phyloP scores from a whole-genome alignment of 2,797 vertebrate species.

The Botia almorhae region DNA sequence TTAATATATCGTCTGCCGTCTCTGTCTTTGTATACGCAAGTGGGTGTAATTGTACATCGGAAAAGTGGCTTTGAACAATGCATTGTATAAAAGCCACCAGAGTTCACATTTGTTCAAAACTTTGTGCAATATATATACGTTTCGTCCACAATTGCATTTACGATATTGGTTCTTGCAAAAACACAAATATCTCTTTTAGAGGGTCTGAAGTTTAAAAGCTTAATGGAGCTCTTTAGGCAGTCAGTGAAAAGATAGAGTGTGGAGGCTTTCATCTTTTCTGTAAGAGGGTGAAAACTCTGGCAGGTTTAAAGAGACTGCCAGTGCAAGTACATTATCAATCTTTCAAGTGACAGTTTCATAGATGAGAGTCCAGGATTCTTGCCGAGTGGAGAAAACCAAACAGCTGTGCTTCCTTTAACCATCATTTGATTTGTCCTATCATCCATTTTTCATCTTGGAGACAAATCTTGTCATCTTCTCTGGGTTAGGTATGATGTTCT shows the following conservation, averaged over 20 bases:
- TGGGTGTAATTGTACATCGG: background rate
- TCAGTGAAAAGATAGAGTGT: constrained; percentile 25
- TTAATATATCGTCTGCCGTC: too few species aligned
- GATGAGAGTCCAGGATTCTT: constrained; percentile 48
- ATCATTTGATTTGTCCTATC: constrained; percentile 39
- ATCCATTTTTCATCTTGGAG: constrained; percentile 30
- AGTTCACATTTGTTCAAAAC: background rate
- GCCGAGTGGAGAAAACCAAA: constrained; percentile 37
- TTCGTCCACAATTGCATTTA: background rate
- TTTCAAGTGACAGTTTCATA: constrained; percentile 57
- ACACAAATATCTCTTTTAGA: constrained; percentile 16
- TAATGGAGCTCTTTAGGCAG: constrained; percentile 13
- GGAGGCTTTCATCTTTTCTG: constrained; percentile 60
- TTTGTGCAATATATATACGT: background rate
- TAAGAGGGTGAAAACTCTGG: constrained; percentile 49
- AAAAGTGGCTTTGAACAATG: background rate
- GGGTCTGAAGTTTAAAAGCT: constrained; percentile 20
- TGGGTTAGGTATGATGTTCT: constrained; percentile 30
- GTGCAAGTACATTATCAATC: constrained; percentile 60
- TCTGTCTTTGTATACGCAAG: background rate
- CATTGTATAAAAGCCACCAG: background rate
- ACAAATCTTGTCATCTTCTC: constrained; percentile 17
- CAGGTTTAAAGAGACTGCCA: constrained; percentile 58
- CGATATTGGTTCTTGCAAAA: background rate
- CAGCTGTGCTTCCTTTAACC: constrained; percentile 49